Percentiles rank a stretch among this genome's conserved stretches.
These are phyloP conservation scores for Lytechinus pictus DNA, from an alignment of 35 echinoderm and acorn worm genomes.

Conservation along the genomic window DNA sequence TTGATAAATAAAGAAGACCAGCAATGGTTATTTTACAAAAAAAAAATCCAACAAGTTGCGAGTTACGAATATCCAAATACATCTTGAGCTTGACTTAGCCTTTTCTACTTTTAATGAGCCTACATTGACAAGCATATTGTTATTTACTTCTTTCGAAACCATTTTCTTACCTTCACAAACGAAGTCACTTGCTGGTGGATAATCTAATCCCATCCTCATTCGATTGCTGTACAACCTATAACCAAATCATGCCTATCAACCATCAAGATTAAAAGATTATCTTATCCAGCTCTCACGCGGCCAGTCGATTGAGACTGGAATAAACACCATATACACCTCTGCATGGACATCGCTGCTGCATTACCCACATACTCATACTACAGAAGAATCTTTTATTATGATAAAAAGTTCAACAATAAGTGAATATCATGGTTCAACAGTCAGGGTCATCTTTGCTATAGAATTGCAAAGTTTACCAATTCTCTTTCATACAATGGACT, in stretches of 20 bases:
- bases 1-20: too few relatives aligned
- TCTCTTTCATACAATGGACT: neutral
- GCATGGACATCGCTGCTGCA: neutral
- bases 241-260: too few relatives aligned
- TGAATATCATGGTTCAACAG: neutral
- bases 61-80: too few relatives aligned
- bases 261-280: too few relatives aligned
- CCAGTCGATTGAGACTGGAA: neutral
- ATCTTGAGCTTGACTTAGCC: too few relatives aligned
- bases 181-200: neutral
- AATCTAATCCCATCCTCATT: neutral
- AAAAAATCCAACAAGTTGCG: too few relatives aligned
- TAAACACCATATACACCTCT: neutral
- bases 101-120: too few relatives aligned
- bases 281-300: too few relatives aligned
- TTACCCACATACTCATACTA: neutral
- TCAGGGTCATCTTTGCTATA: neutral
- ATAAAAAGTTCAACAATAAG: conserved; percentile 3
- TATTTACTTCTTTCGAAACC: too few relatives aligned
- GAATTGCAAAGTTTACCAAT: neutral
- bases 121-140: too few relatives aligned
- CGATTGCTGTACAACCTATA: neutral
- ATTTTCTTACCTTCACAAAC: neutral
- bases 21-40: too few relatives aligned
- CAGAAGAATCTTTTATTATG: neutral